Conservation (phyloP, 1,140 invertebrate genomes). For the Sycophila sp. region DNA sequence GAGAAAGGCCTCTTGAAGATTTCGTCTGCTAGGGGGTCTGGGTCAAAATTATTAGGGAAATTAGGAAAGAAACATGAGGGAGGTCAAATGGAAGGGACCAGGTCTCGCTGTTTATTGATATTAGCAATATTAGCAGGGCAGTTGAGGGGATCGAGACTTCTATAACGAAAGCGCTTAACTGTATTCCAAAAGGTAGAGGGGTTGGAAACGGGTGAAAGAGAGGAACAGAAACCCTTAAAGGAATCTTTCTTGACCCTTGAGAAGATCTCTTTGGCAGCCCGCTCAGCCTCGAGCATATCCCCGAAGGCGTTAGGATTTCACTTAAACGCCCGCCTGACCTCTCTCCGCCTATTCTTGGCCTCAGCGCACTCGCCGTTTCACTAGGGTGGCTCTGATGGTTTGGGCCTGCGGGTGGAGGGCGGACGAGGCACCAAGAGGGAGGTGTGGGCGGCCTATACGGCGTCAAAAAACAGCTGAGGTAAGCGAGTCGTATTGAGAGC, state of each 20-base stretch:
- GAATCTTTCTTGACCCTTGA: background rate
- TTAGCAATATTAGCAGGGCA: background rate
- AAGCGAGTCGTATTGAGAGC: background rate
- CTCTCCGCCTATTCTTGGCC: too few species aligned
- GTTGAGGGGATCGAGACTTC: background rate
- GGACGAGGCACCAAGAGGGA: background rate
- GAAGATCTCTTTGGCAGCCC: background rate
- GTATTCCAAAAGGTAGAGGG: too few species aligned
- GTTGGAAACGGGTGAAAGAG: too few species aligned
- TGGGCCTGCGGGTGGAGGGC: too few species aligned
- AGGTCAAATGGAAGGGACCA: too few species aligned
- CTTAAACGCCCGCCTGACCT: too few species aligned
- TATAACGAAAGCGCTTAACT: too few species aligned
- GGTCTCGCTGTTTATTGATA: too few species aligned
- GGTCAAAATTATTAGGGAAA: background rate
- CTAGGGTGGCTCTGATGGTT: background rate
- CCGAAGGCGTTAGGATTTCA: background rate
- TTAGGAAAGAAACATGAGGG: background rate
- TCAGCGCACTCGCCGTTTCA: background rate
- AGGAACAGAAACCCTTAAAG: too few species aligned
- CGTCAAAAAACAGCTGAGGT: background rate
- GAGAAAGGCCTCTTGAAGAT: background rate
- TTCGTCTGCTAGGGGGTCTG: too few species aligned
- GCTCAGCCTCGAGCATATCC: background rate
- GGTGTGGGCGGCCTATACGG: too few species aligned